Evolutionary conservation across 2,888 invertebrate species (phyloP).

Genomic region (Rhopalosiphum nymphaeae): DNA sequence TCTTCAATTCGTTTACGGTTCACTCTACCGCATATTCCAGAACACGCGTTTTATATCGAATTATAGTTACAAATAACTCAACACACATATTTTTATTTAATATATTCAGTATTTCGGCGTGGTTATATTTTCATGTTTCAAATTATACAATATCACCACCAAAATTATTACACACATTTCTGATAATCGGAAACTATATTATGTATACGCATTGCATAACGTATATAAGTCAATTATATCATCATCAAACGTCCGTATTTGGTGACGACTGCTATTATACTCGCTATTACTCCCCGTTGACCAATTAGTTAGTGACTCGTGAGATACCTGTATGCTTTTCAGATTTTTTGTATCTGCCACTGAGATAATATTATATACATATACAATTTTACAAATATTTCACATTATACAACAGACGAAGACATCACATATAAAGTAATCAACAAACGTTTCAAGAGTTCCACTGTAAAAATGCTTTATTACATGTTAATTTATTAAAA

Average conservation of each 20-base stretch:
- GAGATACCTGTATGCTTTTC: not conserved
- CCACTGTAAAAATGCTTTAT: conserved; percentile 39
- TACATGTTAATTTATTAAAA: conserved; percentile 11
- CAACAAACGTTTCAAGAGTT: conserved; percentile 27
- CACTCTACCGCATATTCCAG: conserved; percentile 9
- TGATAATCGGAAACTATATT: not conserved
- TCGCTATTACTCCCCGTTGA: not conserved
- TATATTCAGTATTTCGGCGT: not conserved
- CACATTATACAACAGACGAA: not conserved
- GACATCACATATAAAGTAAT: conserved; percentile 24
- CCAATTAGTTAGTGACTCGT: not conserved
- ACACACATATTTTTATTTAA: not conserved
- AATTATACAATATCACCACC: not conserved
- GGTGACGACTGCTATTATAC: not conserved
- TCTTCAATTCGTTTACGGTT: conserved; percentile 25
- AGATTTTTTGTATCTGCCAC: not conserved
- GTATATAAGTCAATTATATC: not conserved
- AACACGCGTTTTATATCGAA: not conserved
- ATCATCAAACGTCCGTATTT: not conserved
- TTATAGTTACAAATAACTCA: not conserved
- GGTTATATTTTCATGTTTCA: not conserved
- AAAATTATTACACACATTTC: not conserved
- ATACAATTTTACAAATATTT: not conserved
- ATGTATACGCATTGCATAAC: no score
- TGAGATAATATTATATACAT: not conserved